phyloP scores from a whole-genome alignment of 2,797 vertebrate genomes.

The Huso huso region DNA sequence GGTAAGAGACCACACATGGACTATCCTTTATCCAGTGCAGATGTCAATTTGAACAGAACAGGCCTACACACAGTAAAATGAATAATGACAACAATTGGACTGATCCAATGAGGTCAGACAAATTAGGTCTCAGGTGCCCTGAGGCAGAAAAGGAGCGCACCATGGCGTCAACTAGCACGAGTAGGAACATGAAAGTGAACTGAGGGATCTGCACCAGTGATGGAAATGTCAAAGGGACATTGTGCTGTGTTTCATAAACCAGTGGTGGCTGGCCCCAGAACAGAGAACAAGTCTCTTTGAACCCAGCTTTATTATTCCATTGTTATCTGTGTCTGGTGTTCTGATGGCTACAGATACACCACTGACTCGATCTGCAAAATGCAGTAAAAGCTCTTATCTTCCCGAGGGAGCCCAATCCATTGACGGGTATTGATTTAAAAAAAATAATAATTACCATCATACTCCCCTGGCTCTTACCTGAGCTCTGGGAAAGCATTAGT shows the following conservation, averaged over 20 bases:
- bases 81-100: too few species aligned
- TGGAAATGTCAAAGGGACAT: background rate
- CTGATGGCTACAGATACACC: conserved; percentile 39
- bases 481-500: conserved; percentile 32
- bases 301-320: conserved; percentile 56
- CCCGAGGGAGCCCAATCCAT: conserved; percentile 44
- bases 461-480: conserved; percentile 32
- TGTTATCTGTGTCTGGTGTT: conserved; percentile 51
- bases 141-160: conserved; percentile 25
- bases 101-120: conserved; percentile 26
- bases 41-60: too few species aligned
- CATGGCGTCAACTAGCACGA: conserved; percentile 15
- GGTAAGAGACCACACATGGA: too few species aligned
- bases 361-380: conserved; percentile 12
- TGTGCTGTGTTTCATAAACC: background rate
- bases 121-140: conserved; percentile 58
- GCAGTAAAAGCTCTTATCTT: conserved; percentile 54
- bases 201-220: background rate
- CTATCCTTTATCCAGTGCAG: too few species aligned
- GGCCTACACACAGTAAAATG: too few species aligned
- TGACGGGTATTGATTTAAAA: conserved; percentile 67
- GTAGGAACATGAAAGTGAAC: background rate
- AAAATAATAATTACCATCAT: conserved; percentile 45
- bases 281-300: background rate
- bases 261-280: background rate